Evolutionary conservation across 1,140 invertebrate species (phyloP).

Genomic region (Orussus abietinus): DNA sequence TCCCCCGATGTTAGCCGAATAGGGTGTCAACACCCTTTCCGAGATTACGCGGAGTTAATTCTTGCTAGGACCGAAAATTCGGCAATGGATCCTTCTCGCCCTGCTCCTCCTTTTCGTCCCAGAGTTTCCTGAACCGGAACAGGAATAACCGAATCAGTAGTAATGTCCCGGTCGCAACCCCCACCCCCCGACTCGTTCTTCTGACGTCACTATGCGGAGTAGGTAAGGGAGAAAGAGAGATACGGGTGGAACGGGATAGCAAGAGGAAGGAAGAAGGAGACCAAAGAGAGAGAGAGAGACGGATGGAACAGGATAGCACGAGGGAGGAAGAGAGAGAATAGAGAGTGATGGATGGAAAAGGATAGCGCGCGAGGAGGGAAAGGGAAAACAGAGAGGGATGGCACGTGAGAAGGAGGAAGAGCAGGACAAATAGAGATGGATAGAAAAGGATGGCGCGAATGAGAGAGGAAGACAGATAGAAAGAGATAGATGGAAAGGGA

Average conservation of each 20-base stretch:
- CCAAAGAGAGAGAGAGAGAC: too few relatives aligned
- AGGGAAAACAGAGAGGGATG: too few relatives aligned
- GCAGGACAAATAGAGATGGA: neutral
- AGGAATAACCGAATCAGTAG: neutral
- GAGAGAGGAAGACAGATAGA: constrained; percentile 9
- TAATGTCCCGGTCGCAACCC: neutral
- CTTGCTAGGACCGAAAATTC: too few relatives aligned
- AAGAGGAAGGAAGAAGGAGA: too few relatives aligned
- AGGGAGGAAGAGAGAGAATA: too few relatives aligned
- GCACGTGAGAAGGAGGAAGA: neutral
- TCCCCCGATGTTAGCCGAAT: neutral
- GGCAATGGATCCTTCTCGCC: too few relatives aligned
- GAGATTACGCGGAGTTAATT: neutral
- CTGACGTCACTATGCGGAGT: constrained; percentile 1
- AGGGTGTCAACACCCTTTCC: neutral
- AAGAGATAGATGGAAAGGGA: constrained; percentile 11
- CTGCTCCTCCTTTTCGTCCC: neutral
- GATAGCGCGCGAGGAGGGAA: too few relatives aligned
- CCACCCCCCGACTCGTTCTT: neutral
- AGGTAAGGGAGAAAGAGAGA: too few relatives aligned
- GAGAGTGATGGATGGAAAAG: too few relatives aligned
- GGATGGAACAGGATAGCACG: too few relatives aligned
- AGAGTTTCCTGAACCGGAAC: neutral
- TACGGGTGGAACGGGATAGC: too few relatives aligned
- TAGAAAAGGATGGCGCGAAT: too few relatives aligned